Conservation (phyloP, 2,113 vertebrate species). For the Amazona guildingii region DNA sequence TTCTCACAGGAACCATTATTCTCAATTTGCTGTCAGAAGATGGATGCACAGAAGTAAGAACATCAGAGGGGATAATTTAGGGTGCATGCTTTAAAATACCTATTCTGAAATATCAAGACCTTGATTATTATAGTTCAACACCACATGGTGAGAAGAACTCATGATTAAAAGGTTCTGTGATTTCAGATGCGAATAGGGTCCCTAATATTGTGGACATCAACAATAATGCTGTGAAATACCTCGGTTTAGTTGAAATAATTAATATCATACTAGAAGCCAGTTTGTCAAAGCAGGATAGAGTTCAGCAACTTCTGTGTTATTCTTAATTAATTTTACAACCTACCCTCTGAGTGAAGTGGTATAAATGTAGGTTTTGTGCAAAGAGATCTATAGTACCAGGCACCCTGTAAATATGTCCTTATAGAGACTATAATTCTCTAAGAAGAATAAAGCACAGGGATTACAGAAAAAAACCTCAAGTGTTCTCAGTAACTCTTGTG, state of each 20-base stretch:
- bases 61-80: background rate
- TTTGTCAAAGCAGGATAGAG: background rate
- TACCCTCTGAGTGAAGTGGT: background rate
- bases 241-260: background rate
- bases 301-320: background rate
- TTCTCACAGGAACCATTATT: background rate
- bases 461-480: background rate
- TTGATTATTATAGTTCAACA: background rate
- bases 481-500: background rate
- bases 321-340: background rate
- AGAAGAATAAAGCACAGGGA: background rate
- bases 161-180: background rate
- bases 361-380: background rate
- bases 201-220: background rate
- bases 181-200: background rate
- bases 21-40: background rate
- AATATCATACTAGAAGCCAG: background rate
- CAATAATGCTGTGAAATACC: background rate
- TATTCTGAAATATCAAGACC: background rate
- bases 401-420: background rate
- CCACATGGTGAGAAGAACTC: background rate
- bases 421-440: background rate
- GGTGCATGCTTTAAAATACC: background rate
- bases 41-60: background rate
- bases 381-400: background rate